A percentile compares a stretch with the other conserved stretches of the same genome.
Evolutionary conservation across 2,888 invertebrate genomes (phyloP).

Genomic region (Hydriomena furcata): DNA sequence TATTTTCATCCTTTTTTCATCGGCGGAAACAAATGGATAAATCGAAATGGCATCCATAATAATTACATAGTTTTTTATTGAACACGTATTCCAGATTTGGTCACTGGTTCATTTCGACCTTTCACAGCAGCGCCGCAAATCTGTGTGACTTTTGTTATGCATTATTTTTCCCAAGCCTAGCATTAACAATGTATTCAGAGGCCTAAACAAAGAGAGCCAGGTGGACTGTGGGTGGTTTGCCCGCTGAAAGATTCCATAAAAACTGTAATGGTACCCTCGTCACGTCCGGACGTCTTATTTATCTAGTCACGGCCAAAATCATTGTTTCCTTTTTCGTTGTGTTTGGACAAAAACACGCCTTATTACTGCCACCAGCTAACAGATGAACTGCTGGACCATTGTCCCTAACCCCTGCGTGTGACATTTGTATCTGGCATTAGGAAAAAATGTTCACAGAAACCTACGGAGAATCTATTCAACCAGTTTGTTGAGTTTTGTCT

Average conservation of each 20-base stretch:
- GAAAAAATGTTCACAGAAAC: conserved; percentile 47
- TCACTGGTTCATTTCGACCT: conserved; percentile 22
- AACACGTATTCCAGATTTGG: conserved; percentile 28
- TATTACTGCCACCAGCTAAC: conserved; percentile 71
- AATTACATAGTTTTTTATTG: conserved; percentile 42
- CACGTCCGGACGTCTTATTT: conserved; percentile 79
- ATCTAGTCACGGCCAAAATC: conserved; percentile 79
- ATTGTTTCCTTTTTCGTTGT: conserved; percentile 76
- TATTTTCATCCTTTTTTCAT: conserved; percentile 64
- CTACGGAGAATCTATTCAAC: conserved; percentile 53
- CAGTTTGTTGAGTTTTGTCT: conserved; percentile 38
- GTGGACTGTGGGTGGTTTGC: conserved; percentile 55
- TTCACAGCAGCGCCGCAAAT: conserved; percentile 34
- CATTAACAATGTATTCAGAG: conserved; percentile 65
- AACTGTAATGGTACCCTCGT: conserved; percentile 78
- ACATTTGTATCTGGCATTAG: conserved; percentile 58
- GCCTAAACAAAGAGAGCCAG: conserved; percentile 71
- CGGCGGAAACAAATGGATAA: conserved; percentile 56
- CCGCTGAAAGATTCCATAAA: conserved; percentile 76
- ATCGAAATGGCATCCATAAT: conserved; percentile 47
- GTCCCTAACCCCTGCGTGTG: conserved; percentile 65
- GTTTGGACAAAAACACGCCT: conserved; percentile 69
- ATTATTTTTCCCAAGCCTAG: conserved; percentile 45
- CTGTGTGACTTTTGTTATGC: conserved; percentile 39
- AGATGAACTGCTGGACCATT: conserved; percentile 73